A percentile compares a stretch with the other conserved stretches of the same genome.
Evolutionary conservation across 2,113 vertebrate species (phyloP).

Genomic region (Sarotherodon lohbergeri): DNA sequence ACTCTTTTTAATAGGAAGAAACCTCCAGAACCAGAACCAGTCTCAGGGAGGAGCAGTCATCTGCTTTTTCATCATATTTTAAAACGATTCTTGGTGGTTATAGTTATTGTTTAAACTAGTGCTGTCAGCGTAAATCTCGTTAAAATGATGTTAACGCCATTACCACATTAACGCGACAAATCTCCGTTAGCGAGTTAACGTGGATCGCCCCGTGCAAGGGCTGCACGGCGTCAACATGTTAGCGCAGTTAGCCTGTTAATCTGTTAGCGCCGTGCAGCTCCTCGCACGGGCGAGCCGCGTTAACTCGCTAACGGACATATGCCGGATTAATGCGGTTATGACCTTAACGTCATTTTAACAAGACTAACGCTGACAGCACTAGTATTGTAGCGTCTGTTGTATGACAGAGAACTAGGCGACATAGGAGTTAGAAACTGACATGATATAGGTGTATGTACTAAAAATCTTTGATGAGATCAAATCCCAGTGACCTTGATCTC

Average conservation of each 20-base stretch:
- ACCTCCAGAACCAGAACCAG: background rate
- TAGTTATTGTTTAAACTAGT: background rate
- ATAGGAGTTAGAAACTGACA: background rate
- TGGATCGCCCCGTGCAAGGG: rapidly evolving
- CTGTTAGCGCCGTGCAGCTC: background rate
- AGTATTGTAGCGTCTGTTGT: background rate
- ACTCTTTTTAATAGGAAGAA: background rate
- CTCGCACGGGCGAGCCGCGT: background rate
- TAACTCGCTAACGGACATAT: background rate
- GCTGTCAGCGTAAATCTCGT: background rate
- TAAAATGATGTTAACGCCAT: background rate
- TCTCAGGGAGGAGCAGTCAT: background rate
- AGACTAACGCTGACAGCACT: background rate
- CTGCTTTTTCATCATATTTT: background rate
- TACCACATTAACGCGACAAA: background rate
- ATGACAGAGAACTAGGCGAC: background rate
- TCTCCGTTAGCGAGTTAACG: background rate
- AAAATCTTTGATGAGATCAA: background rate
- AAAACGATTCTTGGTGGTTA: background rate
- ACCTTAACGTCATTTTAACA: rapidly evolving
- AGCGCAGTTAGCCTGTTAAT: background rate
- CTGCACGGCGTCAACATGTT: background rate
- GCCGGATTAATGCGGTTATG: background rate
- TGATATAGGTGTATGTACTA: background rate
- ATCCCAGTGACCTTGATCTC: background rate